Conservation (phyloP, 2,888 invertebrate genomes). For the Trissolcus japonicus region DNA sequence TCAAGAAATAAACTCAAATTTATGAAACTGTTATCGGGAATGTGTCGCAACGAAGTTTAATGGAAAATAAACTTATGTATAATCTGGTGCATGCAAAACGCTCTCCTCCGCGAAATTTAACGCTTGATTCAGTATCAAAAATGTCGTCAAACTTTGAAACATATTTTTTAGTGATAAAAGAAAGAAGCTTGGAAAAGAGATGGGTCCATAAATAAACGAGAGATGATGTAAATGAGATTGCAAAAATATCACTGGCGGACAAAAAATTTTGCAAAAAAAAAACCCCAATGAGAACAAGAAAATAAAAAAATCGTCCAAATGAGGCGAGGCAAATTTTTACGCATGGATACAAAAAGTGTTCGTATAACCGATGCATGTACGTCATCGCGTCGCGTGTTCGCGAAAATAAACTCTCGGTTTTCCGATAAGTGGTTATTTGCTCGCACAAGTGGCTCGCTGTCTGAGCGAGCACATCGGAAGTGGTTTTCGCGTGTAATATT, state of each 20-base stretch:
- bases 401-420: slow-evolving; percentile 72
- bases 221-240: not conserved
- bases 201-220: not conserved
- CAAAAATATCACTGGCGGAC: not conserved
- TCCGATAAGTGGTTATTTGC: slow-evolving; percentile 74
- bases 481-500: slow-evolving; percentile 73
- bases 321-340: slow-evolving; percentile 41
- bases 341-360: slow-evolving; percentile 56
- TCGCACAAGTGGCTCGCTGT: slow-evolving; percentile 73
- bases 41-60: slow-evolving; percentile 47
- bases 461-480: slow-evolving; percentile 71
- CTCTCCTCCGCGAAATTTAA: slow-evolving; percentile 15
- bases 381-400: slow-evolving; percentile 61
- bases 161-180: not conserved
- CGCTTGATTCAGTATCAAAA: slow-evolving; percentile 11
- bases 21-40: slow-evolving; percentile 50
- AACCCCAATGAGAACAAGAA: not conserved
- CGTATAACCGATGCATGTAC: slow-evolving; percentile 52
- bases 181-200: not conserved
- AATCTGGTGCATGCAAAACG: slow-evolving; percentile 40
- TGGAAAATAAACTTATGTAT: slow-evolving; percentile 52
- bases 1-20: slow-evolving; percentile 44
- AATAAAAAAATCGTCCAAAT: slow-evolving; percentile 37
- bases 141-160: not conserved
- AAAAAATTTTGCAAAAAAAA: slow-evolving; percentile 8